These are phyloP conservation scores for Pomatostomus ruficeps DNA, from an alignment of 2,113 vertebrate species.

Conservation along the genomic window DNA sequence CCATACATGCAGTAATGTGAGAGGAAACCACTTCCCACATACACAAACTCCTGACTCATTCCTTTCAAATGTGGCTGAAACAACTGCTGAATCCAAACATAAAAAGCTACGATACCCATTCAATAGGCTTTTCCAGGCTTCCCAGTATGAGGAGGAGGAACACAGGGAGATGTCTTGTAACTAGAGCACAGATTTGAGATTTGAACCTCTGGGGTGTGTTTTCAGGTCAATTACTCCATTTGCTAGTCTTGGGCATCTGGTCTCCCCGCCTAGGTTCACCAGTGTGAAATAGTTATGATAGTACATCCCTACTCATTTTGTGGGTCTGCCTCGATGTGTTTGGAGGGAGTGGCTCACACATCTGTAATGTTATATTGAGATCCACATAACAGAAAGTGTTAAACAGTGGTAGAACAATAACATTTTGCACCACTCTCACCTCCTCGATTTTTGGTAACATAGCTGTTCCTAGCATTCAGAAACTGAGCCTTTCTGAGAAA, in stretches of 20 bases:
- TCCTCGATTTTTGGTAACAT: neutral
- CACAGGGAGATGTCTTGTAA: neutral
- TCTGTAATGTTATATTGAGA: neutral
- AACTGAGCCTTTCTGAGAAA: neutral
- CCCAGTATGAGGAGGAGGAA: constrained; percentile 13
- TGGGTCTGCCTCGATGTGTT: neutral
- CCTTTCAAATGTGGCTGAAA: constrained; percentile 27
- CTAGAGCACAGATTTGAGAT: neutral
- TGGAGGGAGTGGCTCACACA: neutral
- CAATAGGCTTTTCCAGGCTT: neutral
- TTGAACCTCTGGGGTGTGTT: neutral
- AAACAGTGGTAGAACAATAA: neutral
- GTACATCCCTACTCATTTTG: neutral
- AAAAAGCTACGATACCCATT: neutral
- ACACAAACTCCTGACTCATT: constrained; percentile 51
- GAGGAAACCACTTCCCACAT: constrained; percentile 58
- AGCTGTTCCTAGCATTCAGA: neutral
- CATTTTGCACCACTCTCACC: neutral
- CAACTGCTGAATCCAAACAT: constrained; percentile 26
- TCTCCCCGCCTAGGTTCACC: neutral
- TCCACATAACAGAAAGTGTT: neutral
- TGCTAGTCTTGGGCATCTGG: neutral
- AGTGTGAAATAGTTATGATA: neutral
- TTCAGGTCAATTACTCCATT: neutral
- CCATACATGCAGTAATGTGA: constrained; percentile 24